phyloP scores from a whole-genome alignment of 64 coral and sea anemone species.

The Platygyra sinensis region DNA sequence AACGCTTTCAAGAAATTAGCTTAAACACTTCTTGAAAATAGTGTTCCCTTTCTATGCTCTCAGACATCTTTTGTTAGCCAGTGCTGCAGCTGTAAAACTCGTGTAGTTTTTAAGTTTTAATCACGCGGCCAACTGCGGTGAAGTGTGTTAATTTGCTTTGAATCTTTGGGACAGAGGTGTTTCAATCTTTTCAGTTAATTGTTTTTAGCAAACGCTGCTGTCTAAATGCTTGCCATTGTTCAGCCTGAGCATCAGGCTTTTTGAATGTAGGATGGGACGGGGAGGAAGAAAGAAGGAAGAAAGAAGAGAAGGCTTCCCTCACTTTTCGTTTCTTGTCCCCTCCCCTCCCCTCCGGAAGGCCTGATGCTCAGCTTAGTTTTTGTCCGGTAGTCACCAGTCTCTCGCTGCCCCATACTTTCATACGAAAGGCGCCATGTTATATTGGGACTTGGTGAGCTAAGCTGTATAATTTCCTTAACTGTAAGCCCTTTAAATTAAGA shows the following conservation, averaged over 20 bases:
- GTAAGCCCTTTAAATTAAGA: not conserved
- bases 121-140: not conserved
- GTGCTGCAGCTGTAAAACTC: not conserved
- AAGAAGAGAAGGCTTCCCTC: no score
- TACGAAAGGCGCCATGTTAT: not conserved
- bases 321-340: no score
- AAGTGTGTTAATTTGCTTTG: no score
- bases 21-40: not conserved
- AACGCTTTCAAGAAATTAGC: no score
- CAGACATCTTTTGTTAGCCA: slow-evolving; percentile 31
- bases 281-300: no score
- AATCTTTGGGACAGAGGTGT: not conserved
- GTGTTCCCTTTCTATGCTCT: not conserved
- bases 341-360: no score
- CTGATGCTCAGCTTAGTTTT: no score
- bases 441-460: not conserved
- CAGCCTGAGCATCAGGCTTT: no score
- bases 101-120: not conserved
- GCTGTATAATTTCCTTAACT: not conserved
- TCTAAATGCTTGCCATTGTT: not conserved
- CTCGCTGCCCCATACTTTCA: not conserved
- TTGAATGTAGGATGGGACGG: no score
- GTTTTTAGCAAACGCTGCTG: not conserved
- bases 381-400: no score
- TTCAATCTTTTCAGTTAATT: not conserved